Conservation (phyloP, 2,113 vertebrate genomes). For the Galemys pyrenaicus region DNA sequence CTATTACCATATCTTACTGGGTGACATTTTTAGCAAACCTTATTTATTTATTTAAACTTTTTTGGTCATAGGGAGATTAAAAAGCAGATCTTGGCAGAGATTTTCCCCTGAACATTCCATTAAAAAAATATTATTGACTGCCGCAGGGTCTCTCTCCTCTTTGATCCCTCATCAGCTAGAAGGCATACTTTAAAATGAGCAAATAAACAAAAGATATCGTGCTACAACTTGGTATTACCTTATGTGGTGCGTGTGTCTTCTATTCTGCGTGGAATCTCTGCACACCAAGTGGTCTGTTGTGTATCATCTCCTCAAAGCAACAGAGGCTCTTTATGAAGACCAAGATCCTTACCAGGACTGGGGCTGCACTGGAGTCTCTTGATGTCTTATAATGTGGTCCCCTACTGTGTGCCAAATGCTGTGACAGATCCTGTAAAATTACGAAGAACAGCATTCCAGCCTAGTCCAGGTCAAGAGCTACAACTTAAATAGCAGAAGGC, state of each 20-base stretch:
- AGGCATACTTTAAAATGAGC: conserved; percentile 47
- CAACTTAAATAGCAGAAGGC: neutral
- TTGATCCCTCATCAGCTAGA: conserved; percentile 14
- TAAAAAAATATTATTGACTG: conserved; percentile 10
- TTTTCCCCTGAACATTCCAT: neutral
- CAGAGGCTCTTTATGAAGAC: neutral
- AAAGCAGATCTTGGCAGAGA: conserved; percentile 39
- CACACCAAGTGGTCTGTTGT: neutral
- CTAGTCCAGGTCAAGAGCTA: neutral
- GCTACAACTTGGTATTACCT: neutral
- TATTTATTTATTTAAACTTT: conserved; percentile 48
- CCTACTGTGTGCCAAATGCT: neutral
- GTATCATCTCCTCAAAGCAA: neutral
- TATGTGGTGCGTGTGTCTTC: neutral
- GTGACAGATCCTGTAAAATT: neutral
- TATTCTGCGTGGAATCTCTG: conserved; percentile 25
- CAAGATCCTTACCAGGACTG: neutral
- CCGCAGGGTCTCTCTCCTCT: conserved; percentile 29
- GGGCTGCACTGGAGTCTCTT: neutral
- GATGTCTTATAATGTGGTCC: neutral
- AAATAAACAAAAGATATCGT: conserved; percentile 5
- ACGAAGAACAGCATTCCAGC: neutral
- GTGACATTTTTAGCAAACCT: conserved; percentile 20
- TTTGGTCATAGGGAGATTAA: conserved; percentile 17
- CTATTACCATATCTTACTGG: conserved; percentile 1